Base-by-base conservation (phyloP, 2,113 vertebrate species). In the Coryphaenoides rupestris region DNA sequence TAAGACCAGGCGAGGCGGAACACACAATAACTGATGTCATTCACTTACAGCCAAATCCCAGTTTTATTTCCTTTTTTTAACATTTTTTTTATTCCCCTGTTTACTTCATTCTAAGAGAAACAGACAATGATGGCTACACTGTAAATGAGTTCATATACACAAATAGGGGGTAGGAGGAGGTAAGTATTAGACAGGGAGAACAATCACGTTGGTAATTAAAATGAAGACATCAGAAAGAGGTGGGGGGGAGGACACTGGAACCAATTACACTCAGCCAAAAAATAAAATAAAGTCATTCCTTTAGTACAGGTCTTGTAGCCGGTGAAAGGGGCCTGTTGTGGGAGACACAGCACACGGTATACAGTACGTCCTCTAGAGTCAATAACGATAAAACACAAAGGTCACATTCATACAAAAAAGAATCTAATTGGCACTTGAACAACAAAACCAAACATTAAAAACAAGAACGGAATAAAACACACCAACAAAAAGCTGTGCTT, bases 61-160 rank as follows among this genome's bases (percentile, higher is more conserved):
- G 60, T 3, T 17, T 26, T 78, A 70, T 66, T n/a, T 21, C 19
- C 9, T 54, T 54, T 54, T 52, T 50, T 45, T n/a, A 5, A 52
- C 19, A 47, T 21, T 23, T 21, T 14, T 55, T 52, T 60, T 60
- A 65, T 84, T 78, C 80, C 74, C 80, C 73, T 77, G 81, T 88
- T 91, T 87, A 78, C 84, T 90, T 89, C 81, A 87, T 88, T 88
- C 87, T 83, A 84, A 89, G 87, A 87, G 79, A 82, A 84, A 83
- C 77, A 85, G 74, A 84, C 73, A 78, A 60, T 74, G 5, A 22
- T 13, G 71, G 60, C 47, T 83, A 84, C 77, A 81, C 75, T 75
- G 83, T 83, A 75, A 84, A 87, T 86, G 78, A 86, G 83, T 88
- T 83, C 66, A 82, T 89, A 88, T 81, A 87, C 83, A 76, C 66